Evolutionary conservation across 2,888 invertebrate genomes (phyloP).

Genomic region (Sesia apiformis): DNA sequence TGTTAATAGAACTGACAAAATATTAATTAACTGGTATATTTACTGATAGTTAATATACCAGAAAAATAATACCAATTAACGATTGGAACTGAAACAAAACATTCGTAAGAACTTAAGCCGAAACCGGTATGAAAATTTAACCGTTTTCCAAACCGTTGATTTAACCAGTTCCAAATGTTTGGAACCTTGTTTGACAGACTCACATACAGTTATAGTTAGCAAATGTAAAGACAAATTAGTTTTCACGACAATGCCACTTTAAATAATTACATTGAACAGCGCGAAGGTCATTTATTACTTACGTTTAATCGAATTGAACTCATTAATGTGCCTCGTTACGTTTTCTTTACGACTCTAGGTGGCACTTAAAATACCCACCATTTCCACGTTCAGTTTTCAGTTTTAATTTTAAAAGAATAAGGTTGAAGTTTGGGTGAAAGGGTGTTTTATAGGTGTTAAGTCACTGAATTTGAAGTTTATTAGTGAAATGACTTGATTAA

Average conservation of each 20-base stretch:
- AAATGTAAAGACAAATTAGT: neutral
- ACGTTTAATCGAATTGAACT: slow-evolving; percentile 34
- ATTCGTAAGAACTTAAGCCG: too few relatives aligned
- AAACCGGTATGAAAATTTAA: too few relatives aligned
- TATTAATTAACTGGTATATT: too few relatives aligned
- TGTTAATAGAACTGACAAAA: too few relatives aligned
- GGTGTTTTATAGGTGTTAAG: slow-evolving; percentile 7
- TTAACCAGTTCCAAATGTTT: too few relatives aligned
- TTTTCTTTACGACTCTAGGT: slow-evolving; percentile 29
- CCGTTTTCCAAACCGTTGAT: too few relatives aligned
- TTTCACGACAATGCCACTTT: neutral
- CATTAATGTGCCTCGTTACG: slow-evolving; percentile 29
- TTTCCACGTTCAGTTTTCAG: neutral
- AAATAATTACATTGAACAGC: neutral
- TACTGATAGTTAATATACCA: too few relatives aligned
- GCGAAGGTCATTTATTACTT: slow-evolving; percentile 28
- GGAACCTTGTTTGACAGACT: too few relatives aligned
- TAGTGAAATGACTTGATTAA: slow-evolving; percentile 27
- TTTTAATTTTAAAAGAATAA: neutral
- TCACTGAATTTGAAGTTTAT: slow-evolving; percentile 21
- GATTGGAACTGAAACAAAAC: too few relatives aligned
- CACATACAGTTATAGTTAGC: too few relatives aligned
- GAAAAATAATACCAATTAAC: too few relatives aligned
- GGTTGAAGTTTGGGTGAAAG: neutral
- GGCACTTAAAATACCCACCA: slow-evolving; percentile 19